A percentile compares a stretch with the other conserved stretches of the same genome.
Conservation (phyloP, 2,797 vertebrate genomes). For the Gallinago stenura region DNA sequence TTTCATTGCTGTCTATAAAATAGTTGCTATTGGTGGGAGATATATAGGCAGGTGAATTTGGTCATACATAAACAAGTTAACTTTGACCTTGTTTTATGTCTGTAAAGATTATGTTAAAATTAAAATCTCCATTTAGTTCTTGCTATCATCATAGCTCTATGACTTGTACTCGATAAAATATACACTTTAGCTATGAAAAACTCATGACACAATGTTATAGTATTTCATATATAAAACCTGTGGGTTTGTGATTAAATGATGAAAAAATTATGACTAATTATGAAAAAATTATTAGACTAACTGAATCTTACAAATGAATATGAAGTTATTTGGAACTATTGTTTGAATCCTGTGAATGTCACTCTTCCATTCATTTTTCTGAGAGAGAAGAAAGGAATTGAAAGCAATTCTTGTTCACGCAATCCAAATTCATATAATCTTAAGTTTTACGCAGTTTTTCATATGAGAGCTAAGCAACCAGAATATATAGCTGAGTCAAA, state of each 20-base stretch:
- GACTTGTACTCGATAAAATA: background rate
- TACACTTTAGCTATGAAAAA: background rate
- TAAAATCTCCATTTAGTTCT: background rate
- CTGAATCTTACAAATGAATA: background rate
- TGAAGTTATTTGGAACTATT: background rate
- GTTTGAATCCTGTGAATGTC: background rate
- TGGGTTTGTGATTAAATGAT: background rate
- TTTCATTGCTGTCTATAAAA: background rate
- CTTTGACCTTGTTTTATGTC: background rate
- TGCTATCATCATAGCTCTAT: background rate
- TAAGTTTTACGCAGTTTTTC: background rate
- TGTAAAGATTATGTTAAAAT: background rate
- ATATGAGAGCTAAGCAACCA: background rate
- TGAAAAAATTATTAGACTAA: background rate
- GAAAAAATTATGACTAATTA: background rate
- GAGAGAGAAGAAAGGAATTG: background rate
- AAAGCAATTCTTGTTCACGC: background rate
- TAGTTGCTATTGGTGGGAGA: background rate
- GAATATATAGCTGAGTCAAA: background rate
- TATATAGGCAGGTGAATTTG: background rate
- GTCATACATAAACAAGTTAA: background rate
- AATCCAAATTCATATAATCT: background rate
- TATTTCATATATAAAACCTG: background rate
- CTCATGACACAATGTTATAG: background rate
- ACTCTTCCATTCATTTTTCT: background rate